Evolutionary conservation across 64 coral and sea anemone species (phyloP).

Genomic region (Pocillopora verrucosa): DNA sequence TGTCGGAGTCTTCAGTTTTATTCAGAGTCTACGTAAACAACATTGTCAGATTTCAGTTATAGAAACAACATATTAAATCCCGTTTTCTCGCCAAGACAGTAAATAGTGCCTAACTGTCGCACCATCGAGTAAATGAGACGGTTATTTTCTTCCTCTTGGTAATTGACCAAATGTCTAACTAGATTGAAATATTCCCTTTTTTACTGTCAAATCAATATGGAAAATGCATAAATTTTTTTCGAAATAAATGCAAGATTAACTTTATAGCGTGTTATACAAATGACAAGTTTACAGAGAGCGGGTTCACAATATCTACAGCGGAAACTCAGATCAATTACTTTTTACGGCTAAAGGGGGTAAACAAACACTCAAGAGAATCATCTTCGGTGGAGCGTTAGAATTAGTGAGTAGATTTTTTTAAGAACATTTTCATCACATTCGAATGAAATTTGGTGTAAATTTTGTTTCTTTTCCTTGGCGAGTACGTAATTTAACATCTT

Average conservation of each 20-base stretch:
- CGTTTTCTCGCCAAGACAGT: too few species aligned
- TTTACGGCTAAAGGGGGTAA: slow-evolving; percentile 6
- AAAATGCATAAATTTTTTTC: neutral
- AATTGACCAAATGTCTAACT: too few species aligned
- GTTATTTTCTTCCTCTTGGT: too few species aligned
- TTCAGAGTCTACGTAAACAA: too few species aligned
- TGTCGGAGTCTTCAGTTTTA: too few species aligned
- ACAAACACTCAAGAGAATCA: neutral
- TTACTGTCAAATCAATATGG: neutral
- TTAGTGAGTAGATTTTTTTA: neutral
- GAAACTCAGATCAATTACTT: slow-evolving; percentile 4
- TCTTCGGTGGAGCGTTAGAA: neutral
- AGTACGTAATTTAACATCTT: neutral
- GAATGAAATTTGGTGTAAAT: neutral
- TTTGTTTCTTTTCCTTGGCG: neutral
- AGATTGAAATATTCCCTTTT: neutral
- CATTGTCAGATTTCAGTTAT: too few species aligned
- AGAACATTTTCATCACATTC: neutral
- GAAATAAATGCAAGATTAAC: neutral
- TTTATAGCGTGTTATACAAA: neutral
- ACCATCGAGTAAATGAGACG: too few species aligned
- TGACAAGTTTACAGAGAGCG: slow-evolving; percentile 2
- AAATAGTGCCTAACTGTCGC: too few species aligned
- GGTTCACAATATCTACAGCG: neutral
- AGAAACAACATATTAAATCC: too few species aligned